Conservation (phyloP, 2,113 vertebrate genomes). For the Pelvicachromis taeniatus region DNA sequence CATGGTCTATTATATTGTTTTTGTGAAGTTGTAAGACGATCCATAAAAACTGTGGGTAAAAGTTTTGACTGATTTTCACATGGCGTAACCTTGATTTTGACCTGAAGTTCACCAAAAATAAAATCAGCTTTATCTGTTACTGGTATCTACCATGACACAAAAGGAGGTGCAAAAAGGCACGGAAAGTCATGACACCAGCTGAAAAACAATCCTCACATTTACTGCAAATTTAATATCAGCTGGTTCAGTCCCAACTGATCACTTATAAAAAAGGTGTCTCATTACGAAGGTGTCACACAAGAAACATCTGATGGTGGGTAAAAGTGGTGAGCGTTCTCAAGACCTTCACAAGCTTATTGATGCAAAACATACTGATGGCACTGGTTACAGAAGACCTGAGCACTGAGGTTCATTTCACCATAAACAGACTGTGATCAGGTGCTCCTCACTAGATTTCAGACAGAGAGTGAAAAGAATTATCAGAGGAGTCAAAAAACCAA, state of each 20-base stretch:
- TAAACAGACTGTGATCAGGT: neutral
- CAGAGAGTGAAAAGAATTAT: neutral
- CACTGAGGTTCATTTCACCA: neutral
- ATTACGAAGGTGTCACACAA: neutral
- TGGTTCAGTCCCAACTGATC: neutral
- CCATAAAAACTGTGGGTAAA: too few relatives aligned
- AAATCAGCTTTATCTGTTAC: too few relatives aligned
- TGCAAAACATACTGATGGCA: neutral
- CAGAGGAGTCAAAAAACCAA: neutral
- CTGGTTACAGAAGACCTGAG: neutral
- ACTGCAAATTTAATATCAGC: neutral
- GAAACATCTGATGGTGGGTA: neutral
- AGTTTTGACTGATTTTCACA: too few relatives aligned
- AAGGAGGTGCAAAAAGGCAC: too few relatives aligned
- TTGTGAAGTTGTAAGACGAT: too few relatives aligned
- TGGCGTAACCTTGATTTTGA: too few relatives aligned
- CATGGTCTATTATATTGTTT: too few relatives aligned
- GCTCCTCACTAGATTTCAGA: neutral
- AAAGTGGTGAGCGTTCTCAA: neutral
- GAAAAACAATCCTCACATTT: neutral
- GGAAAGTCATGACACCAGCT: neutral
- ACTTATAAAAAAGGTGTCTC: neutral
- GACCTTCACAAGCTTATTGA: neutral
- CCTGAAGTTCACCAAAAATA: too few relatives aligned
- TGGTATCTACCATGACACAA: too few relatives aligned